A percentile compares a stretch with the other conserved stretches of the same genome.
Conservation (phyloP, 2,113 vertebrate species). For the Paramormyrops kingsleyae region DNA sequence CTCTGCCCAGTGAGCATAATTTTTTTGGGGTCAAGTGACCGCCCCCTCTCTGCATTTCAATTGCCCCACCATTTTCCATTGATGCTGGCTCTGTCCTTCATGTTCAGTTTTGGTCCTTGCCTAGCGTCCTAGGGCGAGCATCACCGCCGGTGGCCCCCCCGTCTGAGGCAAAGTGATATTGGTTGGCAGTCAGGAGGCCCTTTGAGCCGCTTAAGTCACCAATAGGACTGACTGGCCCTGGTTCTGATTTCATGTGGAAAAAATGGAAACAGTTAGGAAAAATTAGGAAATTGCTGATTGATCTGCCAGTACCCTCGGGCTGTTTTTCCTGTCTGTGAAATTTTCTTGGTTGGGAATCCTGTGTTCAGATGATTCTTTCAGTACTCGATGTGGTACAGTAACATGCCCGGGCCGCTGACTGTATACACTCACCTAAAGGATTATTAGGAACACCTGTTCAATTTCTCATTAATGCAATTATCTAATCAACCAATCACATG, state of each 20-base stretch:
- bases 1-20: background rate
- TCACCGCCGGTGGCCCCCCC: background rate
- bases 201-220: background rate
- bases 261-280: background rate
- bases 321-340: background rate
- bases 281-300: background rate
- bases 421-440: too few relatives aligned
- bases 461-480: too few relatives aligned
- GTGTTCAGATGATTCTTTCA: background rate
- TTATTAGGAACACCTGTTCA: too few relatives aligned
- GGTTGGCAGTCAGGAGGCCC: background rate
- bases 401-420: background rate
- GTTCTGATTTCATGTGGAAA: background rate
- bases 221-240: background rate
- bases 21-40: background rate
- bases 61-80: background rate
- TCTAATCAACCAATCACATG: too few relatives aligned
- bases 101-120: background rate
- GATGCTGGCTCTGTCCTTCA: background rate
- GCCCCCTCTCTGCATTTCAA: background rate
- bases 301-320: background rate
- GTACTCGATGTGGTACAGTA: background rate
- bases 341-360: background rate
- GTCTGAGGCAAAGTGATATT: background rate
- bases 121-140: background rate